A percentile compares a stretch with the other conserved stretches of the same genome.
Evolutionary conservation across 2,888 invertebrate genomes (phyloP).

Genomic region (Lysandra coridon): DNA sequence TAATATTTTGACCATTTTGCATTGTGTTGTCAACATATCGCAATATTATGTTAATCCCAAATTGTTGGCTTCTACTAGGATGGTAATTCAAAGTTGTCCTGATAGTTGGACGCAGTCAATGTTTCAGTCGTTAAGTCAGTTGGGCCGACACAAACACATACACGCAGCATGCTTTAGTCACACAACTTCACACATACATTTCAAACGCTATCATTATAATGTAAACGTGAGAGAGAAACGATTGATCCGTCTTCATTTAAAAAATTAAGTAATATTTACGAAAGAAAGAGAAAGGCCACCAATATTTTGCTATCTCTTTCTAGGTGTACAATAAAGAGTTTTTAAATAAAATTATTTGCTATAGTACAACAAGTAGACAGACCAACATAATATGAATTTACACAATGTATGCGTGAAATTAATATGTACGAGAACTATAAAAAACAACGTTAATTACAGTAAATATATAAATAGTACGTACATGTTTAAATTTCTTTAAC

Average conservation of each 20-base stretch:
- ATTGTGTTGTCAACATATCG: no score
- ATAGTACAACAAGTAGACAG: neutral
- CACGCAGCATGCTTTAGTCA: slow-evolving; percentile 26
- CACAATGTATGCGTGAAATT: slow-evolving; percentile 27
- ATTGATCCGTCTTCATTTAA: neutral
- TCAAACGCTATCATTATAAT: slow-evolving; percentile 26
- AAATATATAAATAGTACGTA: slow-evolving; percentile 26
- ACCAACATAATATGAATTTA: neutral
- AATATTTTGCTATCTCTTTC: neutral
- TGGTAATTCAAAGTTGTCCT: no score
- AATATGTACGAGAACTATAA: slow-evolving; percentile 20
- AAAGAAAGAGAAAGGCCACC: neutral
- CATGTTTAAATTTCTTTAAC: slow-evolving; percentile 24
- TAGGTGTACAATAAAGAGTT: neutral
- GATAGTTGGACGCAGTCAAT: neutral
- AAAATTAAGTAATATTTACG: neutral
- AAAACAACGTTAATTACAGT: slow-evolving; percentile 1
- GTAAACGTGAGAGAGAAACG: neutral
- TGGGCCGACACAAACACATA: slow-evolving; percentile 31
- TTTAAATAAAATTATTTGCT: neutral
- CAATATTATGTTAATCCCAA: no score
- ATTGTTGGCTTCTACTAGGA: no score
- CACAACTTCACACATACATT: slow-evolving; percentile 27
- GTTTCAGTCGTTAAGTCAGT: neutral
- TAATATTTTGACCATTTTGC: no score